Evolutionary conservation across 2,888 invertebrate genomes (phyloP).

Genomic region (Acronicta psi): DNA sequence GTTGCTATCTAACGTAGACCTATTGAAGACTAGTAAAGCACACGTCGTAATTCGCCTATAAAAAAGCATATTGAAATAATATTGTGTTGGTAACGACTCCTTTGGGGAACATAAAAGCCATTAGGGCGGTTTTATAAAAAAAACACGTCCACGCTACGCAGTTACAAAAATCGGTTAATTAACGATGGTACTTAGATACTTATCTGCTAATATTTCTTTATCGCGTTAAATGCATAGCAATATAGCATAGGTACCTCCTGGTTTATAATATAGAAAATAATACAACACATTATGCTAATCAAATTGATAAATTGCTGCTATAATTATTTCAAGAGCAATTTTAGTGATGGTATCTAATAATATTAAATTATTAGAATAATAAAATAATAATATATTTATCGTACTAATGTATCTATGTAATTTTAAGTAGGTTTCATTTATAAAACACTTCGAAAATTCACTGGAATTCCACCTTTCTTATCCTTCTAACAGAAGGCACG

Average conservation of each 20-base stretch:
- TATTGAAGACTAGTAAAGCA: too few relatives aligned
- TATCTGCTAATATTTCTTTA: too few relatives aligned
- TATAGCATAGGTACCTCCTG: too few relatives aligned
- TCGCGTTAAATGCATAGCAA: too few relatives aligned
- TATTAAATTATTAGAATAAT: neutral
- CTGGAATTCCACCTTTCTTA: neutral
- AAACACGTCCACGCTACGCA: too few relatives aligned
- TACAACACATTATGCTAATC: too few relatives aligned
- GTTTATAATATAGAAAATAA: too few relatives aligned
- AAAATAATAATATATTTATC: neutral
- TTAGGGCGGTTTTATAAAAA: neutral
- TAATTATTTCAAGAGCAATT: slow-evolving; percentile 10
- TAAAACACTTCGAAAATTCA: neutral
- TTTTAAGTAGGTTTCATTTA: neutral
- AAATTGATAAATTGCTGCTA: too few relatives aligned
- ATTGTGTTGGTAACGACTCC: slow-evolving; percentile 25
- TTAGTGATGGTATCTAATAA: slow-evolving; percentile 9
- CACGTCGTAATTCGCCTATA: too few relatives aligned
- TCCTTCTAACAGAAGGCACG: too few relatives aligned
- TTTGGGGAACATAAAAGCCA: slow-evolving; percentile 8
- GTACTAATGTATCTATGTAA: neutral
- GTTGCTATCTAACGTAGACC: neutral
- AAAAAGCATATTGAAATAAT: slow-evolving; percentile 6
- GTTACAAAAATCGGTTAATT: too few relatives aligned
- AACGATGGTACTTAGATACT: too few relatives aligned